Conservation (phyloP, 1,140 invertebrate genomes). For the Drosophila kohkoa region DNA sequence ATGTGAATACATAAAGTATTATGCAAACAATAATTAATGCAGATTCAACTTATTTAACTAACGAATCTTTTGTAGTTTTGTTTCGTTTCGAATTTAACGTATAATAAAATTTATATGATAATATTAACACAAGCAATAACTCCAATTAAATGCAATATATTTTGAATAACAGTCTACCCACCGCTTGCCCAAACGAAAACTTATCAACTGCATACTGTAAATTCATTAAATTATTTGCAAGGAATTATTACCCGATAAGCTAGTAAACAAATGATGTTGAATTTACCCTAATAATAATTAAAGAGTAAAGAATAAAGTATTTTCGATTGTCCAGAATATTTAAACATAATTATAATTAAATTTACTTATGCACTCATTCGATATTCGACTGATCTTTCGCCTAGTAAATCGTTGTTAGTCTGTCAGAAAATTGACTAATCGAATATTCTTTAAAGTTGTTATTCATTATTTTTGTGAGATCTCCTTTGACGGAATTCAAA, state of each 20-base stretch:
- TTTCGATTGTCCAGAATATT: too few relatives aligned
- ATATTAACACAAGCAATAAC: neutral
- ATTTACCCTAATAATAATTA: conserved; percentile 12
- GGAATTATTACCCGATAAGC: neutral
- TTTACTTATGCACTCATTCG: neutral
- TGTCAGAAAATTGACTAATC: neutral
- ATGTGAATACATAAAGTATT: conserved; percentile 21
- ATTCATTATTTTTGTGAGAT: neutral
- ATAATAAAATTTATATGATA: neutral
- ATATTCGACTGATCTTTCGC: conserved; percentile 14
- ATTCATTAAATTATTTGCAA: conserved; percentile 27
- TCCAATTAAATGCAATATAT: neutral
- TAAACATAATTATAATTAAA: neutral
- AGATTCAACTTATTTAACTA: conserved; percentile 5
- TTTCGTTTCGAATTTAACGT: conserved; percentile 2
- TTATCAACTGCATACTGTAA: conserved; percentile 24
- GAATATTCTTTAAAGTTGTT: neutral
- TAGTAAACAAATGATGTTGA: neutral
- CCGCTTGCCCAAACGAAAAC: conserved; percentile 12
- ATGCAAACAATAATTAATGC: conserved; percentile 19
- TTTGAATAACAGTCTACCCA: conserved; percentile 26
- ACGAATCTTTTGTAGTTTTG: neutral
- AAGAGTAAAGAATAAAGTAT: neutral
- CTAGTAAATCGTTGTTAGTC: neutral
- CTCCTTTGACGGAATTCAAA: neutral